These are phyloP conservation scores for Smutsia gigantea DNA, from an alignment of 2,797 vertebrate species.

Conservation along the genomic window DNA sequence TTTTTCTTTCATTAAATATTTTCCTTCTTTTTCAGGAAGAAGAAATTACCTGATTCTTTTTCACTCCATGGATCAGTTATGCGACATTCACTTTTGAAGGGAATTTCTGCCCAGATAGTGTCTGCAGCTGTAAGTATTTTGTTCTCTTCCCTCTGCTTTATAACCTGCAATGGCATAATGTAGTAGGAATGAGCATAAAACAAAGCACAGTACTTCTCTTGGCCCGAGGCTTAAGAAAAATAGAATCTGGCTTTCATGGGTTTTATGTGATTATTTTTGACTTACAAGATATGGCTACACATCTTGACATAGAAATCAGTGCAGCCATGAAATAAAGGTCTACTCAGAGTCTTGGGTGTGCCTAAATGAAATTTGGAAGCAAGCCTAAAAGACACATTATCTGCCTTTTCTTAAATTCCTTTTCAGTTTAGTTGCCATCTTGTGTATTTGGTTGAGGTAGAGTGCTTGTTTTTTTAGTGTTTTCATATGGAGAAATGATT, in stretches of 20 bases:
- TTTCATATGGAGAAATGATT: conserved; percentile 56
- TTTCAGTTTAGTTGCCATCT: conserved; percentile 42
- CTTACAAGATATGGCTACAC: conserved; percentile 54
- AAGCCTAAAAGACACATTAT: conserved; percentile 2
- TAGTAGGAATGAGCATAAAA: conserved; percentile 61
- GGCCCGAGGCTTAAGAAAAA: conserved; percentile 51
- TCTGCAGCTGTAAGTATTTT: conserved; percentile 94
- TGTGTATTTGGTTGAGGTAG: conserved; percentile 50
- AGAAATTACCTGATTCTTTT: conserved; percentile 86
- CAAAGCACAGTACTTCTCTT: conserved; percentile 49
- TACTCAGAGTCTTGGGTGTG: conserved; percentile 34
- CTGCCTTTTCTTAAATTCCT: conserved; percentile 38
- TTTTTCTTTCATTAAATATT: not conserved
- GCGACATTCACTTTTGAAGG: conserved; percentile 94
- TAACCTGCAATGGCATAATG: conserved; percentile 52
- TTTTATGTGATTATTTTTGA: conserved; percentile 73
- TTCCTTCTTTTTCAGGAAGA: conserved; percentile 83
- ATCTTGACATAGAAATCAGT: conserved; percentile 70
- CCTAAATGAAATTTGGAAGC: conserved; percentile 44
- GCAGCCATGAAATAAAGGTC: conserved; percentile 54
- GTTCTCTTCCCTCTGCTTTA: not conserved
- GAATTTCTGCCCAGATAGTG: conserved; percentile 97
- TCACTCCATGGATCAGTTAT: conserved; percentile 95
- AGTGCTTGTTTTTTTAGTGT: conserved; percentile 33
- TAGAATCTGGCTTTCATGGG: conserved; percentile 58